Percentiles rank a stretch among this genome's conserved stretches.
Conservation (phyloP, 2,888 invertebrate species). For the Dynastes grantii region DNA sequence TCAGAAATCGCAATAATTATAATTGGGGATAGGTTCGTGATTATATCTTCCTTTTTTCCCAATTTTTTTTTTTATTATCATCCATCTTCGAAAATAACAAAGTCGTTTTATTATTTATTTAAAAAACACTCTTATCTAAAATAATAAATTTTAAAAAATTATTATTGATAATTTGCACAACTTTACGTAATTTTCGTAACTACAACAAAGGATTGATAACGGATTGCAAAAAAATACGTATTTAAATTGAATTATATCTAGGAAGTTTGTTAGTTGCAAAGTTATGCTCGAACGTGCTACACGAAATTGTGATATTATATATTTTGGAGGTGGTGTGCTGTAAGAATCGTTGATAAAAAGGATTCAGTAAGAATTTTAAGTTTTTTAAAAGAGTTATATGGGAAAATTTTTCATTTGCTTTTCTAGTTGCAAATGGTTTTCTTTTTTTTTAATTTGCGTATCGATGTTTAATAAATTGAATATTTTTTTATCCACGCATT, state of each 20-base stretch:
- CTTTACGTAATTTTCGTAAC: constrained; percentile 32
- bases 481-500: too few relatives aligned
- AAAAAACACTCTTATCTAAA: constrained; percentile 28
- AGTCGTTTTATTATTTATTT: not conserved
- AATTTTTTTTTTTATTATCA: not conserved
- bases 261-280: constrained; percentile 13
- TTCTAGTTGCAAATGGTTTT: too few relatives aligned
- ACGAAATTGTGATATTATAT: not conserved
- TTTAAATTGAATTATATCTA: constrained; percentile 32
- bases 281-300: not conserved
- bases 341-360: too few relatives aligned
- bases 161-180: constrained; percentile 37
- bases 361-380: not conserved
- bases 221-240: constrained; percentile 10
- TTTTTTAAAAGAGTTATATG: not conserved
- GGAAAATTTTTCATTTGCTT: too few relatives aligned
- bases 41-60: constrained; percentile 17
- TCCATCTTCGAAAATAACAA: not conserved
- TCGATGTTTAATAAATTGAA: too few relatives aligned
- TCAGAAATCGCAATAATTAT: not conserved
- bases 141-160: constrained; percentile 33
- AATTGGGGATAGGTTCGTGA: not conserved
- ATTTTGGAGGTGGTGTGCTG: too few relatives aligned
- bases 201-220: constrained; percentile 34
- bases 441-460: too few relatives aligned